Percentiles rank a stretch among this genome's conserved stretches.
These are phyloP conservation scores for Parnassius mnemosyne DNA, from an alignment of 2,888 invertebrate genomes.

Conservation along the genomic window DNA sequence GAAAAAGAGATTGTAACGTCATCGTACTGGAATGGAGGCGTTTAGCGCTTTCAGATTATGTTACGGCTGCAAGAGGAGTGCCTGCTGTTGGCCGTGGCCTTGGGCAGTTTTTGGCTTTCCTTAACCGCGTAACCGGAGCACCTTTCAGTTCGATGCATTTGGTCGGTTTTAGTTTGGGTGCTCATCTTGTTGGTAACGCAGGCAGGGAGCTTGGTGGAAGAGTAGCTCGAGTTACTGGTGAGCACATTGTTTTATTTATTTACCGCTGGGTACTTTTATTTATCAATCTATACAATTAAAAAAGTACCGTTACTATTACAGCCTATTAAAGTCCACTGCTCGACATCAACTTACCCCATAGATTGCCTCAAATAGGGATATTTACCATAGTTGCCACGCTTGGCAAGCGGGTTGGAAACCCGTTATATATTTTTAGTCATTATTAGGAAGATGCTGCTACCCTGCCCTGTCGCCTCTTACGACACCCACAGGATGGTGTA, in stretches of 20 bases:
- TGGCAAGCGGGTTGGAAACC: too few species aligned
- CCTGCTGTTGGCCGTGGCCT: constrained; percentile 61
- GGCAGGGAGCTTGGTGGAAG: constrained; percentile 57
- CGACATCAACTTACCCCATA: too few species aligned
- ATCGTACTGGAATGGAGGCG: constrained; percentile 66
- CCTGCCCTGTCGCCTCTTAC: too few species aligned
- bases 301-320: too few species aligned
- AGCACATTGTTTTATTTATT: constrained; percentile 2
- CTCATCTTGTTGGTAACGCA: constrained; percentile 68
- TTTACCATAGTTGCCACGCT: too few species aligned
- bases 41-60: constrained; percentile 49
- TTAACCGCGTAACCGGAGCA: constrained; percentile 48
- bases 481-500: too few species aligned
- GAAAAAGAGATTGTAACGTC: constrained; percentile 55
- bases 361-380: too few species aligned
- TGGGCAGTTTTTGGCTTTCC: constrained; percentile 61
- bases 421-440: too few species aligned
- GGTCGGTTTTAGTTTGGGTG: constrained; percentile 74
- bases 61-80: constrained; percentile 52
- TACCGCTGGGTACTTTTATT: too few species aligned
- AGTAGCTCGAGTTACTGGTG: constrained; percentile 63
- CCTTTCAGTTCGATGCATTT: constrained; percentile 56
- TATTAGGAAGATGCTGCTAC: too few species aligned
- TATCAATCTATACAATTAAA: too few species aligned
- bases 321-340: too few species aligned